Percentiles rank a stretch among this genome's conserved stretches.
phyloP scores from a whole-genome alignment of 2,797 vertebrate genomes.

The Luscinia megarhynchos region DNA sequence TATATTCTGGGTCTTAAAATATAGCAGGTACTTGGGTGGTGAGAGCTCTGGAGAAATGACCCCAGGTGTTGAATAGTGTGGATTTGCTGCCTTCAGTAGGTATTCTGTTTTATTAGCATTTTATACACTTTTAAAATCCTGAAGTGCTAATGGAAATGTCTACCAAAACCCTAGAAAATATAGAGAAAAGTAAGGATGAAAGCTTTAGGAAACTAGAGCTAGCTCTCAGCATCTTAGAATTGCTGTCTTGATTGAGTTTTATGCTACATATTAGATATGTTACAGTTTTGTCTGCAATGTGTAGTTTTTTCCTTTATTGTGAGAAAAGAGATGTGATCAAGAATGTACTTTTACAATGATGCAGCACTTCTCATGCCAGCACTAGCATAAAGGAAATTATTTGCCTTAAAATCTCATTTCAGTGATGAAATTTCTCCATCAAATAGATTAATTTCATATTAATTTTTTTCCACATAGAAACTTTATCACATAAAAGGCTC shows the following conservation, averaged over 20 bases:
- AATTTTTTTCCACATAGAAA: neutral
- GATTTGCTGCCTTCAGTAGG: neutral
- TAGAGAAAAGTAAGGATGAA: neutral
- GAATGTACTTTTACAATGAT: neutral
- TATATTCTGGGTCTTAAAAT: neutral
- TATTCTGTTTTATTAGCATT: neutral
- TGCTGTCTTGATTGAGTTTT: neutral
- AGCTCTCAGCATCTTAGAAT: neutral
- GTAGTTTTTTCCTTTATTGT: neutral
- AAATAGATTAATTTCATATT: neutral
- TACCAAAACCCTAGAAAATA: neutral
- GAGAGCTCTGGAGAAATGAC: neutral
- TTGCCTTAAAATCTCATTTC: neutral
- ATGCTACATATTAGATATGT: neutral
- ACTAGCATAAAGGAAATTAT: neutral
- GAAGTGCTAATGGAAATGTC: neutral
- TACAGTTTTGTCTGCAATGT: neutral
- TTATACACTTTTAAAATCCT: neutral
- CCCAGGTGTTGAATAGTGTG: neutral
- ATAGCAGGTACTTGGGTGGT: neutral
- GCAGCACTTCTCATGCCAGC: neutral
- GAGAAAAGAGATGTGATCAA: neutral
- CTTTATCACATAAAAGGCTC: neutral
- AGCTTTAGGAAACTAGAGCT: neutral
- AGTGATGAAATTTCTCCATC: neutral